Percentiles rank a stretch among this genome's conserved stretches.
These are phyloP conservation scores for Branchinecta lindahli DNA, from an alignment of 1,140 invertebrate species.

Conservation along the genomic window DNA sequence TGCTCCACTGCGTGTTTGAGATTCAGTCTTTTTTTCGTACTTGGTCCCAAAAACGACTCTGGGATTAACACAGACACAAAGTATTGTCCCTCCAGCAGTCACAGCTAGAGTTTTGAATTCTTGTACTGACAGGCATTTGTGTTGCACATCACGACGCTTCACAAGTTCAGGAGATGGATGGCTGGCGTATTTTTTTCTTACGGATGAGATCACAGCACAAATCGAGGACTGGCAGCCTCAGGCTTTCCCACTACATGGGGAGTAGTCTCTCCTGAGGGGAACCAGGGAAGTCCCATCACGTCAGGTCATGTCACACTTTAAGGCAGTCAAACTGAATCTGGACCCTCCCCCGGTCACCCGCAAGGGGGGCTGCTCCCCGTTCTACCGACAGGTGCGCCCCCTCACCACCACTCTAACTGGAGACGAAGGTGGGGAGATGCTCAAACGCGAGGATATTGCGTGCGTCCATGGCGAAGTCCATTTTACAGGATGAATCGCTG, in stretches of 20 bases:
- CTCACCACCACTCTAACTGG: constrained; percentile 25
- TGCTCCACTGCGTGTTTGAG: constrained; percentile 11
- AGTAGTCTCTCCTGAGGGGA: not conserved
- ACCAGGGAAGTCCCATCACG: not conserved
- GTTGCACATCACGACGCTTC: not conserved
- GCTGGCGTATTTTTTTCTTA: not conserved
- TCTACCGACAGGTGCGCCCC: not conserved
- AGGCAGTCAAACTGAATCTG: not conserved
- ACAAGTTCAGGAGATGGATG: too few relatives aligned
- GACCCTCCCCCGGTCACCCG: too few relatives aligned
- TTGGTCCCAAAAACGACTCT: constrained; percentile 14
- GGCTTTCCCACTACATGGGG: constrained; percentile 12
- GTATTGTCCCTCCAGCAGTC: too few relatives aligned
- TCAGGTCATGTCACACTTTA: not conserved
- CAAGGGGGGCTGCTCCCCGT: not conserved
- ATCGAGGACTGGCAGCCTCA: constrained; percentile 1
- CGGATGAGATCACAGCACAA: constrained; percentile 21
- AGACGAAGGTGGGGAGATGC: constrained; percentile 26
- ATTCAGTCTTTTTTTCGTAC: constrained; percentile 3
- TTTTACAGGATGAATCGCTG: constrained; percentile 23
- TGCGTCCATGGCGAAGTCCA: constrained; percentile 25
- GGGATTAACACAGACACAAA: not conserved
- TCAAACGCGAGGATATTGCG: constrained; percentile 24
- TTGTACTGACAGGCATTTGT: constrained; percentile 8
- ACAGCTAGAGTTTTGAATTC: not conserved